Percentiles rank a stretch among this genome's conserved stretches.
Conservation (phyloP, 2,797 vertebrate genomes). For the Poeciliopsis presidionis region DNA sequence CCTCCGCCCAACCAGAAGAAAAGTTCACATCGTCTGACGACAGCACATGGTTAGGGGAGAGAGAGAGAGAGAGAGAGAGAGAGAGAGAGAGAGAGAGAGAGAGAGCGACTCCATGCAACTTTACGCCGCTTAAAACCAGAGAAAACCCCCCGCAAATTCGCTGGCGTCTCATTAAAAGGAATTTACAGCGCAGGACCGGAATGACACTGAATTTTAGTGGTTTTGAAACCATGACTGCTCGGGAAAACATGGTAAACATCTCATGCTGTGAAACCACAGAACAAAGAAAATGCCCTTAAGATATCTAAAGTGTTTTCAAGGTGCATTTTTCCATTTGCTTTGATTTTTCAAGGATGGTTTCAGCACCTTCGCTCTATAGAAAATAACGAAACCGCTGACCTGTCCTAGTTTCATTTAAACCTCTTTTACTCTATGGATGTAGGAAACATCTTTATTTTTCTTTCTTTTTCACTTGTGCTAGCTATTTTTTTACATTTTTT, state of each 20-base stretch:
- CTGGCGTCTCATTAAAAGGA: not conserved
- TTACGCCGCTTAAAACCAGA: not conserved
- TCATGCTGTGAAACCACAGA: not conserved
- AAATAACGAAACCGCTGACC: not conserved
- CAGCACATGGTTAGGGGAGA: not conserved
- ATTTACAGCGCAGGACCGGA: not conserved
- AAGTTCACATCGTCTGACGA: not conserved
- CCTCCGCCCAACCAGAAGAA: not conserved
- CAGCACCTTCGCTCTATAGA: not conserved
- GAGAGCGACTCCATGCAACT: not conserved
- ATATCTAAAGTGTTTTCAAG: not conserved
- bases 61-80: not conserved
- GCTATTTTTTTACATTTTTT: not conserved
- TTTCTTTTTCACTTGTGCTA: slow-evolving; percentile 5
- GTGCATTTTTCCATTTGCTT: not conserved
- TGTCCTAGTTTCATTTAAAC: slow-evolving; percentile 53
- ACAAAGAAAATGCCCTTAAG: not conserved
- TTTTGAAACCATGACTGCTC: not conserved
- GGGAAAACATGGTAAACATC: not conserved
- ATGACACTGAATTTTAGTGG: not conserved
- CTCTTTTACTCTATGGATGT: slow-evolving; percentile 31
- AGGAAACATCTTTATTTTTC: slow-evolving; percentile 22
- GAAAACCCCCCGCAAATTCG: not conserved
- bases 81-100: not conserved
- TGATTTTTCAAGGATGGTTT: not conserved